Percentiles rank a stretch among this genome's conserved stretches.
Conservation (phyloP, 2,888 invertebrate species). For the Shargacucullia verbasci region DNA sequence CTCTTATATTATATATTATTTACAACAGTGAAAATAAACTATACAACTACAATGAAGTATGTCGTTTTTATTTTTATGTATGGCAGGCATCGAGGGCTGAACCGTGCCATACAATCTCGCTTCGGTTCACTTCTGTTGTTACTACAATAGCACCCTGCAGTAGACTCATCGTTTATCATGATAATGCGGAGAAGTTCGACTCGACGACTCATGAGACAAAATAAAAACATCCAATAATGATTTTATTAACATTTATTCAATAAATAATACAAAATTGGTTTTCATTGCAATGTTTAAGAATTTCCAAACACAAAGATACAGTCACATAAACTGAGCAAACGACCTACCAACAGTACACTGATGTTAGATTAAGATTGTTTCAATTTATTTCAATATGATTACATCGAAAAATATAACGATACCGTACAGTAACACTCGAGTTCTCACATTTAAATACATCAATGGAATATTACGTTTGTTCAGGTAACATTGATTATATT, state of each 20-base stretch:
- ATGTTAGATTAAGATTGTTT: constrained; percentile 64
- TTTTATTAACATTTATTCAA: constrained; percentile 89
- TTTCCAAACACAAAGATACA: constrained; percentile 77
- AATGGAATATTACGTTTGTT: constrained; percentile 73
- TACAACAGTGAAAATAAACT: constrained; percentile 51
- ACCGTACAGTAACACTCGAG: constrained; percentile 72
- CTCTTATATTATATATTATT: constrained; percentile 27
- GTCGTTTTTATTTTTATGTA: constrained; percentile 5
- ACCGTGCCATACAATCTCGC: too few relatives aligned
- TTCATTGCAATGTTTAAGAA: constrained; percentile 80
- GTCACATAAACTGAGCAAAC: constrained; percentile 82
- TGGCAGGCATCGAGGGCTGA: too few relatives aligned
- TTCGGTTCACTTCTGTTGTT: too few relatives aligned
- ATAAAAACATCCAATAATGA: constrained; percentile 67
- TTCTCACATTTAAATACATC: constrained; percentile 73
- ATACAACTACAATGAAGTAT: constrained; percentile 25
- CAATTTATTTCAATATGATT: constrained; percentile 69
- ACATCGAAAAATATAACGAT: constrained; percentile 81
- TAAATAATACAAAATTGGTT: constrained; percentile 88
- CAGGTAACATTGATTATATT: constrained; percentile 61
- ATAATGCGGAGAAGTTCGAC: too few relatives aligned
- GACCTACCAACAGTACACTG: constrained; percentile 72
- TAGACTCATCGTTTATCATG: too few relatives aligned
- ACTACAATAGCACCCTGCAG: too few relatives aligned
- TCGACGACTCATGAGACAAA: too few relatives aligned